Evolutionary conservation across 2,113 vertebrate species (phyloP), one percentile per base, ranked within the genome.

Genomic region (Arizona elegans): DNA sequence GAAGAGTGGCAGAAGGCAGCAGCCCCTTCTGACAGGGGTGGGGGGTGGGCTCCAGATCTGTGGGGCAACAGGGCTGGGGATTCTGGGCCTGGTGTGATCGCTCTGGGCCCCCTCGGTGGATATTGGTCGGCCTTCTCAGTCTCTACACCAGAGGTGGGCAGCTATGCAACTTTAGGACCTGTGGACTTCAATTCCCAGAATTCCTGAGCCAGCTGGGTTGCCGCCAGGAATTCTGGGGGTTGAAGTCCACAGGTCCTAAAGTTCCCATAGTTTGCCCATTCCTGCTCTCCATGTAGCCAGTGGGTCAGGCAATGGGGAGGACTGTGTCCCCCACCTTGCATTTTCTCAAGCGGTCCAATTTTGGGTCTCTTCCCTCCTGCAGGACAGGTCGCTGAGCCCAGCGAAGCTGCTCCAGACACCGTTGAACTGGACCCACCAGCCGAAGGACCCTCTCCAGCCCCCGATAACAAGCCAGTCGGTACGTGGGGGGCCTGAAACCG

Each of bases 401-500:
- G 93, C 12, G 94, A 97, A 86, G 94, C 94, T 93, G 96, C 97
- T 95, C 96, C 96, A 93, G 97, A 94, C 50, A 87, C 91, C 0
- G 0, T 87, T 81, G 96, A 93, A 87, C 90, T 91, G 19, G 96
- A 96, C 23, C 91, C 33, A 12, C 92, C 96, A 65, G 93, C 92
- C 0, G 92, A 97, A 92, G 95, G 96, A 65, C 93, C 96, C 33
- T 96, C 97, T 8, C 96, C 91, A 85, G 95, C 95, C 92, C 93
- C 96, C 53, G 95, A 96, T 47, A 94, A 95, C 56, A 95, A 96
- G 94, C 96, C 96, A 56, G 91, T 97, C 55, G 95, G 96, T 97
- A 94, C 88, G 96, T 96, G 86, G 33, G 56, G 5, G 1, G 6
- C 0, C 4, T 1, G 2, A 88, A 5, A 54, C 7, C 17, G 2